Evolutionary conservation across 2,888 invertebrate genomes (phyloP).

Genomic region (Orchesella flavescens): DNA sequence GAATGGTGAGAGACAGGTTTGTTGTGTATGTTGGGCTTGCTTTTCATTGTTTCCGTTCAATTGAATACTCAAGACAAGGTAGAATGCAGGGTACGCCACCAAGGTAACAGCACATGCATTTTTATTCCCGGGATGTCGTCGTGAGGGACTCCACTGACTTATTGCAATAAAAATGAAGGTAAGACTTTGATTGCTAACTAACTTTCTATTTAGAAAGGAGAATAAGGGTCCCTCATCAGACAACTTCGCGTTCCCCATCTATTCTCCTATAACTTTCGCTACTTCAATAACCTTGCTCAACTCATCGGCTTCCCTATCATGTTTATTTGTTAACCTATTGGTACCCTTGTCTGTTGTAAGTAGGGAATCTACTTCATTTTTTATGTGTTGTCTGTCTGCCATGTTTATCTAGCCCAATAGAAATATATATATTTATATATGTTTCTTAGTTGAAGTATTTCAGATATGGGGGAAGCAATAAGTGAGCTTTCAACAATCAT

Average conservation of each 20-base stretch:
- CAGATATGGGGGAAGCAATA: no score
- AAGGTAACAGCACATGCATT: neutral
- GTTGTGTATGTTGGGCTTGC: neutral
- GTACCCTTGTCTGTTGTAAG: neutral
- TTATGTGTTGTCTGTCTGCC: neutral
- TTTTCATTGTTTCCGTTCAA: slow-evolving; percentile 22
- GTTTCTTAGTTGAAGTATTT: no score
- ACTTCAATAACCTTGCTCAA: neutral
- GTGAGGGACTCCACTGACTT: slow-evolving; percentile 6
- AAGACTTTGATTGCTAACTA: slow-evolving; percentile 3
- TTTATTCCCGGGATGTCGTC: neutral
- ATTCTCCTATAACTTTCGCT: neutral
- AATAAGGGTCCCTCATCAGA: slow-evolving; percentile 4
- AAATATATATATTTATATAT: neutral
- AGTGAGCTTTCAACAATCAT: no score
- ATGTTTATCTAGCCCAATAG: neutral
- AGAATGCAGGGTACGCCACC: neutral
- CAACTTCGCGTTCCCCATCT: neutral
- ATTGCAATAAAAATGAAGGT: neutral
- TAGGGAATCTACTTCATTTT: no score
- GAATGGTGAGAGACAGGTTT: no score
- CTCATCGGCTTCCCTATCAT: neutral
- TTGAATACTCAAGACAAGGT: neutral
- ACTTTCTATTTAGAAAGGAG: neutral
- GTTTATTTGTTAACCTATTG: neutral